Conservation (phyloP, 2,888 invertebrate species). For the Drosophila parthenogenetica region DNA sequence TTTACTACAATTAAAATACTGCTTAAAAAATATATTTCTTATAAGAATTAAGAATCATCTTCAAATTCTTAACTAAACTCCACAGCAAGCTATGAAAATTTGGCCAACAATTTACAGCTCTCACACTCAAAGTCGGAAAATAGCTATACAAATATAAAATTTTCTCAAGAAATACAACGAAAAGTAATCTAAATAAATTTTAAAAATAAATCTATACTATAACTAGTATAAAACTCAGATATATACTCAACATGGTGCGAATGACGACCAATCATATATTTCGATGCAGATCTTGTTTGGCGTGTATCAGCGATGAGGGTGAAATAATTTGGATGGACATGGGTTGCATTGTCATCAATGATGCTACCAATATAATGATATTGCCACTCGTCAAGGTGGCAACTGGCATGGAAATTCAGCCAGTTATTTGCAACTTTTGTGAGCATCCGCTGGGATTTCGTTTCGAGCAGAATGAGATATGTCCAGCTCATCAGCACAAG, state of each 20-base stretch:
- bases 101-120: neutral
- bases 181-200: neutral
- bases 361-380: neutral
- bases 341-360: conserved; percentile 21
- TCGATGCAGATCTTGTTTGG: conserved; percentile 16
- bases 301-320: conserved; percentile 23
- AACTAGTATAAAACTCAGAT: neutral
- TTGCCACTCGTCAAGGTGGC: neutral
- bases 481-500: neutral
- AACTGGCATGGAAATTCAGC: neutral
- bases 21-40: too few species aligned
- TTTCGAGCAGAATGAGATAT: conserved; percentile 8
- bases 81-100: neutral
- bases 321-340: conserved; percentile 15
- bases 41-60: too few species aligned
- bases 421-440: neutral
- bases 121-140: neutral
- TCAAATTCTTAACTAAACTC: too few species aligned
- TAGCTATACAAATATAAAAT: neutral
- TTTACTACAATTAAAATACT: too few species aligned
- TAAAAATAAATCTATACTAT: neutral
- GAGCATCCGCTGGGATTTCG: conserved; percentile 19
- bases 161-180: neutral
- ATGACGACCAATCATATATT: conserved; percentile 19
- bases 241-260: neutral